A percentile compares a stretch with the other conserved stretches of the same genome.
Conservation (phyloP, 2,888 invertebrate genomes). For the Mimas tiliae region DNA sequence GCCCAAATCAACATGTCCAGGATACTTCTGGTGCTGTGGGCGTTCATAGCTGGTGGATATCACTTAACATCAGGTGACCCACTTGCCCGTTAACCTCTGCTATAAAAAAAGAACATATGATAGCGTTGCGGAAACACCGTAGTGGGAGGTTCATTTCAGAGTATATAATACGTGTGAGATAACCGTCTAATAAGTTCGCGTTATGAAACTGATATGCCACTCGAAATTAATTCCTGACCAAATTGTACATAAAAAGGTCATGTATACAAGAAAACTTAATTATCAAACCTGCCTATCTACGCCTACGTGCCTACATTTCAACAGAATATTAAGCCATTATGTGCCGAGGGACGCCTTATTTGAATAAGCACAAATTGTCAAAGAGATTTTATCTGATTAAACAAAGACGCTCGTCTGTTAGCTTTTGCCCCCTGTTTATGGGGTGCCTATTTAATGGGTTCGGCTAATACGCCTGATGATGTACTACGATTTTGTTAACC, state of each 20-base stretch:
- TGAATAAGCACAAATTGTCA: slow-evolving; percentile 84
- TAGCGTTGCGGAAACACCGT: too few species aligned
- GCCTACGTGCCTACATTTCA: slow-evolving; percentile 26
- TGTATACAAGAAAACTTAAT: slow-evolving; percentile 8
- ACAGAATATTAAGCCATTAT: slow-evolving; percentile 69
- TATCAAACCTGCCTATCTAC: slow-evolving; percentile 20
- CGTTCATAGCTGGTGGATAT: too few species aligned
- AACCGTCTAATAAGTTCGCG: too few species aligned
- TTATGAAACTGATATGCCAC: neutral
- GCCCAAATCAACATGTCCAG: too few species aligned
- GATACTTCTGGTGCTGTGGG: too few species aligned
- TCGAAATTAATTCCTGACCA: slow-evolving; percentile 3
- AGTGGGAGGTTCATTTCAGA: too few species aligned
- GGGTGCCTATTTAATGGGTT: slow-evolving; percentile 78
- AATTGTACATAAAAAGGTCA: neutral
- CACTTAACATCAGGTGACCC: too few species aligned
- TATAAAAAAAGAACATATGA: too few species aligned
- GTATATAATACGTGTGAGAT: too few species aligned
- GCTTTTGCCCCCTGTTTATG: slow-evolving; percentile 70
- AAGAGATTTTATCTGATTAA: slow-evolving; percentile 84
- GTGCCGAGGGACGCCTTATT: slow-evolving; percentile 77
- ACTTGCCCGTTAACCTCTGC: too few species aligned
- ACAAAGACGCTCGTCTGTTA: slow-evolving; percentile 81
- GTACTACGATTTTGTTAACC: slow-evolving; percentile 69
- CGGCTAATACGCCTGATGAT: slow-evolving; percentile 81